A percentile compares a stretch with the other conserved stretches of the same genome.
Conservation (phyloP, 2,797 vertebrate genomes). For the Sparus aurata region DNA sequence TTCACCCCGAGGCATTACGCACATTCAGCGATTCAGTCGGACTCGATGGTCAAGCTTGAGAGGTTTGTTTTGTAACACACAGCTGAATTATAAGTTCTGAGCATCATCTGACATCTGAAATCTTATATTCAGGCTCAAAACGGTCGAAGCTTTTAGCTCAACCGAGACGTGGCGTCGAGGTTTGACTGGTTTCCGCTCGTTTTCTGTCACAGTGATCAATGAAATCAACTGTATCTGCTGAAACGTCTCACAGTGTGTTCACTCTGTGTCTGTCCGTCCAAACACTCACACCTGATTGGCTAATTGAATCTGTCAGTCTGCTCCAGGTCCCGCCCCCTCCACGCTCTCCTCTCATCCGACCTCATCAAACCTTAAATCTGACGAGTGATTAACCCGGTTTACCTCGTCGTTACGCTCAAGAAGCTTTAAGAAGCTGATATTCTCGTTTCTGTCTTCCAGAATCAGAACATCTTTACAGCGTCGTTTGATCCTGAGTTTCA, state of each 20-base stretch:
- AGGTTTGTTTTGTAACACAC: neutral
- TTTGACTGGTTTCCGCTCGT: constrained; percentile 52
- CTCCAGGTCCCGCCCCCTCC: neutral
- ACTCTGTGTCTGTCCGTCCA: neutral
- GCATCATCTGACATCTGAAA: neutral
- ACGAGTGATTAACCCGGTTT: neutral
- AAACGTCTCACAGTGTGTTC: constrained; percentile 15
- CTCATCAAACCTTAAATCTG: constrained; percentile 7
- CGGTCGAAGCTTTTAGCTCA: no score
- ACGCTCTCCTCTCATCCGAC: neutral
- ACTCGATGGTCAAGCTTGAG: neutral
- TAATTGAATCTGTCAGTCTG: neutral
- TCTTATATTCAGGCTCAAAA: no score
- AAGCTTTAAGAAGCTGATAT: neutral
- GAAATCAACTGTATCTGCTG: neutral
- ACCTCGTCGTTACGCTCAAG: neutral
- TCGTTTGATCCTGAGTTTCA: constrained; percentile 13
- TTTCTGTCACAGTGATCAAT: constrained; percentile 28
- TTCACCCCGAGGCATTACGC: neutral
- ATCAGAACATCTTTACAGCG: neutral
- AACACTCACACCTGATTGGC: neutral
- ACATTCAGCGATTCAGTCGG: neutral
- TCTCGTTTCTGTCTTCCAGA: neutral
- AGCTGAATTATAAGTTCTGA: neutral
- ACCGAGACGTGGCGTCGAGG: no score